These are phyloP conservation scores for Polyommatus icarus DNA, from an alignment of 2,888 invertebrate genomes.

Conservation along the genomic window DNA sequence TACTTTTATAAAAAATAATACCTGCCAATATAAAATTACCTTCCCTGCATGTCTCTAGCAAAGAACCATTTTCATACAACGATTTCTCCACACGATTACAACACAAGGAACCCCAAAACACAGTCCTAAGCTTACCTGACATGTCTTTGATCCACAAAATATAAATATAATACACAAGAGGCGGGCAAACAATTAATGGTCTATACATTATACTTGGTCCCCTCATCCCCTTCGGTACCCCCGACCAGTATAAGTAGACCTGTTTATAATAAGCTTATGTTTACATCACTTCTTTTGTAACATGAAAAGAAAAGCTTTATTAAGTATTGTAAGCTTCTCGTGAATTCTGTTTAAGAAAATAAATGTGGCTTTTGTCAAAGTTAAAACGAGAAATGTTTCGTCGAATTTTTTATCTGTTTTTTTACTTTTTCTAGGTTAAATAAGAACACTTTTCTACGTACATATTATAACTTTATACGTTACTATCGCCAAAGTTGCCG, in stretches of 20 bases:
- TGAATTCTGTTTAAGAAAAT: not conserved
- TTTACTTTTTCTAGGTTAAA: not conserved
- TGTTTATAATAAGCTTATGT: conserved; percentile 24
- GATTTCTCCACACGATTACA: not conserved
- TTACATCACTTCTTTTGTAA: conserved; percentile 18
- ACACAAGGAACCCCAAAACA: conserved; percentile 43
- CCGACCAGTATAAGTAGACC: conserved; percentile 28
- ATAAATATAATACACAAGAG: conserved; percentile 48
- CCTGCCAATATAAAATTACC: no score
- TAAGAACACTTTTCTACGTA: not conserved
- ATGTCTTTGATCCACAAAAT: conserved; percentile 61
- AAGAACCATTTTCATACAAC: not conserved
- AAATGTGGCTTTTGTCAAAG: not conserved
- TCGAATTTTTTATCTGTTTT: not conserved
- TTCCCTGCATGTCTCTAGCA: not conserved
- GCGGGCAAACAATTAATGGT: conserved; percentile 57
- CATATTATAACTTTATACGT: no score
- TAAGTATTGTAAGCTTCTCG: conserved; percentile 26
- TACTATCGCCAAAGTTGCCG: no score
- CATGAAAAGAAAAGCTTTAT: not conserved
- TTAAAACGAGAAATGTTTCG: not conserved
- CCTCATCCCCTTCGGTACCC: not conserved
- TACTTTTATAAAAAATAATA: no score
- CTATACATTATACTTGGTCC: conserved; percentile 43
- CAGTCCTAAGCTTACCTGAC: conserved; percentile 53